A percentile compares a stretch with the other conserved stretches of the same genome.
phyloP scores from a whole-genome alignment of 2,888 invertebrate genomes.

The Beris chalybata region DNA sequence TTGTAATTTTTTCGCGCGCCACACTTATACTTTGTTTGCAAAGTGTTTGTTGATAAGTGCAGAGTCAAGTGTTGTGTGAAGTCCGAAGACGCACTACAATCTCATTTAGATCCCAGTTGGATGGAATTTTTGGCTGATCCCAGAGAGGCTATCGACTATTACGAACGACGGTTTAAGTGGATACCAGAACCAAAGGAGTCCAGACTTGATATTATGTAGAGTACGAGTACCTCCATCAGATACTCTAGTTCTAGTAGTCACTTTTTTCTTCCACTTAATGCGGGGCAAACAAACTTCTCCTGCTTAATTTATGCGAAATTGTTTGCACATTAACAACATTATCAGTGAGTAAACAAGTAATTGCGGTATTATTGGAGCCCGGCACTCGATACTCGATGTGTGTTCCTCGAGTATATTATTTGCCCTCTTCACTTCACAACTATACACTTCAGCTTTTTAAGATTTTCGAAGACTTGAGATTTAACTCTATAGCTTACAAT shows the following conservation, averaged over 20 bases:
- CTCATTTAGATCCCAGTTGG: too few relatives aligned
- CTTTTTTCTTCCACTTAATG: too few relatives aligned
- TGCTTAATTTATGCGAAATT: conserved; percentile 44
- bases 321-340: conserved; percentile 44
- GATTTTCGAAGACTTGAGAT: not conserved
- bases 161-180: too few relatives aligned
- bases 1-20: conserved; percentile 17
- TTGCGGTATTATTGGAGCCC: conserved; percentile 38
- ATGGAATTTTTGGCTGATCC: too few relatives aligned
- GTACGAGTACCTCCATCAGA: too few relatives aligned
- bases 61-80: conserved; percentile 4
- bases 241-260: too few relatives aligned
- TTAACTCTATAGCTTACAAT: not conserved
- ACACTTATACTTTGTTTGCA: conserved; percentile 20
- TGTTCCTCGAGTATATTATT: conserved; percentile 24
- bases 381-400: conserved; percentile 9
- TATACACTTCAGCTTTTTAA: not conserved
- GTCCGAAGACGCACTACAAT: too few relatives aligned
- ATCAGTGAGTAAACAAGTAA: conserved; percentile 44
- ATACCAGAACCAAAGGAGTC: too few relatives aligned
- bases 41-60: conserved; percentile 5
- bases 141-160: too few relatives aligned
- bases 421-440: conserved; percentile 7
- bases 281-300: not conserved
- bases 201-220: too few relatives aligned